phyloP scores from a whole-genome alignment of 2,888 invertebrate species.

The Agapetus fuscipes region DNA sequence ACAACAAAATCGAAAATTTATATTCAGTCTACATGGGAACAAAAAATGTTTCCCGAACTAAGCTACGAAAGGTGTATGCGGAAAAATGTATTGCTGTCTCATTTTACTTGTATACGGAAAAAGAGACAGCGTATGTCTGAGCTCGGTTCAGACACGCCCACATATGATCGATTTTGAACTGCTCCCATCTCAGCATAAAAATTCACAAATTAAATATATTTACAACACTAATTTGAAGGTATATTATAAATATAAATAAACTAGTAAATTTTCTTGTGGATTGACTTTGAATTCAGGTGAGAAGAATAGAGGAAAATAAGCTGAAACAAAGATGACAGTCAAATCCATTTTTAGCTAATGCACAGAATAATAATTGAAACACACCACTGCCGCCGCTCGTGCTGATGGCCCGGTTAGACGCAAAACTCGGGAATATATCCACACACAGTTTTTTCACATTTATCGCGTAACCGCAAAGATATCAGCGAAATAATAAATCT shows the following conservation, averaged over 20 bases:
- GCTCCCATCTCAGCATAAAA: slow-evolving; percentile 6
- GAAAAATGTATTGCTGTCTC: too few relatives aligned
- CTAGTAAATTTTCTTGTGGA: too few relatives aligned
- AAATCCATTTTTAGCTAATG: slow-evolving; percentile 10
- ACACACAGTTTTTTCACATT: slow-evolving; percentile 4
- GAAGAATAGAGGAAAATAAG: slow-evolving; percentile 3
- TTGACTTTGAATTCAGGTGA: too few relatives aligned
- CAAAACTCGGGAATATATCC: background rate
- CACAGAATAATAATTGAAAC: slow-evolving; percentile 9
- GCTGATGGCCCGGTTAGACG: slow-evolving; percentile 4
- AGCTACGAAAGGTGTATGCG: slow-evolving; percentile 3
- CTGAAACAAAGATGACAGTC: slow-evolving; percentile 13
- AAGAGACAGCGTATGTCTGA: slow-evolving; percentile 5
- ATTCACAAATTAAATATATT: slow-evolving; percentile 10
- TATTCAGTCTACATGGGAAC: slow-evolving; percentile 7
- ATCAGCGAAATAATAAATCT: slow-evolving; percentile 13
- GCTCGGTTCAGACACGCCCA: slow-evolving; percentile 31
- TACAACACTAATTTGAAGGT: too few relatives aligned
- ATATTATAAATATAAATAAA: too few relatives aligned
- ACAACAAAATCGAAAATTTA: slow-evolving; percentile 3
- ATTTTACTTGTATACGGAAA: background rate
- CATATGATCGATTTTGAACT: slow-evolving; percentile 44
- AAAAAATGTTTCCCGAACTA: background rate
- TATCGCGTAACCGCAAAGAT: slow-evolving; percentile 4
- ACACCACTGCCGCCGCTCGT: slow-evolving; percentile 8